Conservation (phyloP, 1,140 invertebrate species). For the Choristoneura fumiferana region DNA sequence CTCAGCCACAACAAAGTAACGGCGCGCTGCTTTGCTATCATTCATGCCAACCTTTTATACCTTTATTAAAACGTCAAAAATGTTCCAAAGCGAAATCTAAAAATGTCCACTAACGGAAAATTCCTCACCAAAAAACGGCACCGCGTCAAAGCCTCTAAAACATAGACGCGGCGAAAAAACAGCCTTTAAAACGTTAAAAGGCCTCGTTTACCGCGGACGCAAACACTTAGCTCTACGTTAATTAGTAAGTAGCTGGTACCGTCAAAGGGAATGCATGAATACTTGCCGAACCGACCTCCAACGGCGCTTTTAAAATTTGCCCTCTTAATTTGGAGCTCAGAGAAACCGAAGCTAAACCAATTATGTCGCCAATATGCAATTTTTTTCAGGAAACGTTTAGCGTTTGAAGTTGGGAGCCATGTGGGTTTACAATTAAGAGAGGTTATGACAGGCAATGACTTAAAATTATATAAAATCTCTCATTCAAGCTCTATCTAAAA, state of each 20-base stretch:
- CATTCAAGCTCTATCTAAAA: too few species aligned
- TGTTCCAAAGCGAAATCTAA: constrained; percentile 60
- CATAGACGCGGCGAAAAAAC: constrained; percentile 57
- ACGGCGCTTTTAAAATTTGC: constrained; percentile 73
- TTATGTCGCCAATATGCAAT: constrained; percentile 67
- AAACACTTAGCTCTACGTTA: constrained; percentile 76
- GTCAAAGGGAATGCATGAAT: constrained; percentile 78
- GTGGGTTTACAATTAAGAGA: constrained; percentile 22
- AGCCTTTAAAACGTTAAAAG: constrained; percentile 76
- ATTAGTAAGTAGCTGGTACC: constrained; percentile 73
- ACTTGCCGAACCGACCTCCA: constrained; percentile 70
- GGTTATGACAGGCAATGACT: too few species aligned
- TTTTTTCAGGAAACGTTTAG: constrained; percentile 53
- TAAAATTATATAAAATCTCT: too few species aligned
- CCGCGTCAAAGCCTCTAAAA: constrained; percentile 64
- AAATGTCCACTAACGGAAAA: too few species aligned
- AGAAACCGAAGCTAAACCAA: constrained; percentile 75
- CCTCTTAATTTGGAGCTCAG: constrained; percentile 69
- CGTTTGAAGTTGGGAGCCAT: constrained; percentile 18
- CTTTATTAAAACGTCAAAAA: constrained; percentile 22
- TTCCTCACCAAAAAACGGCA: too few species aligned
- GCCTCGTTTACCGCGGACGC: constrained; percentile 74
- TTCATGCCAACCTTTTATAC: too few species aligned
- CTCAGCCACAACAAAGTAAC: too few species aligned
- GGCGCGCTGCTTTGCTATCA: too few species aligned